These are phyloP conservation scores for Melanostoma mellinum DNA, from an alignment of 2,888 invertebrate genomes.

Conservation along the genomic window DNA sequence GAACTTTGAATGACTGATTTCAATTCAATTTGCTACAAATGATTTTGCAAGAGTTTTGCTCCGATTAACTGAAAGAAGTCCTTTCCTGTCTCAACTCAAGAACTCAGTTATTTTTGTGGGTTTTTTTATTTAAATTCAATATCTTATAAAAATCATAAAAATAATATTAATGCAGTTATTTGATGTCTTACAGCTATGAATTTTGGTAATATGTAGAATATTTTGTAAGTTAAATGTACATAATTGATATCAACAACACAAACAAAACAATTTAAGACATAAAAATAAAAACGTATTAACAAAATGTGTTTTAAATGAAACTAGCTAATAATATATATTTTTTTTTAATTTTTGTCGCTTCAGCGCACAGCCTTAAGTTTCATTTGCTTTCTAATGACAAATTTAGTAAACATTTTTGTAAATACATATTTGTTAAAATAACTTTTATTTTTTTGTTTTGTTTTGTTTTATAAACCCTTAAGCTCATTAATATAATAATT, in stretches of 20 bases:
- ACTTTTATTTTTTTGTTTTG: conserved; percentile 30
- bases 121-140: conserved; percentile 56
- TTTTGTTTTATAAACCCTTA: conserved; percentile 50
- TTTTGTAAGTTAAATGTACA: conserved; percentile 25
- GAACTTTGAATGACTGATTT: no score
- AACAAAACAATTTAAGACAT: conserved; percentile 18
- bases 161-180: conserved; percentile 14
- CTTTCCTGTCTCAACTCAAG: neutral
- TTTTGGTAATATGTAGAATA: conserved; percentile 30
- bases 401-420: conserved; percentile 16
- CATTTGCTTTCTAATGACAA: conserved; percentile 25
- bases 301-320: conserved; percentile 30
- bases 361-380: conserved; percentile 69
- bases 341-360: conserved; percentile 68
- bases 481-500: conserved; percentile 44
- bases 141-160: conserved; percentile 49
- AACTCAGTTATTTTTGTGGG: neutral
- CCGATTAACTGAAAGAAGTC: no score
- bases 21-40: no score
- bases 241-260: conserved; percentile 29
- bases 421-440: conserved; percentile 32
- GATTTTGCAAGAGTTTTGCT: no score
- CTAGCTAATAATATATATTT: conserved; percentile 31
- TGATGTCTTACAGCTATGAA: conserved; percentile 28
- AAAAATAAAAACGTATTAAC: conserved; percentile 36